Evolutionary conservation across 2,888 invertebrate genomes (phyloP), one percentile per base, ranked within the genome.

Genomic region (Psylliodes chrysocephalus): DNA sequence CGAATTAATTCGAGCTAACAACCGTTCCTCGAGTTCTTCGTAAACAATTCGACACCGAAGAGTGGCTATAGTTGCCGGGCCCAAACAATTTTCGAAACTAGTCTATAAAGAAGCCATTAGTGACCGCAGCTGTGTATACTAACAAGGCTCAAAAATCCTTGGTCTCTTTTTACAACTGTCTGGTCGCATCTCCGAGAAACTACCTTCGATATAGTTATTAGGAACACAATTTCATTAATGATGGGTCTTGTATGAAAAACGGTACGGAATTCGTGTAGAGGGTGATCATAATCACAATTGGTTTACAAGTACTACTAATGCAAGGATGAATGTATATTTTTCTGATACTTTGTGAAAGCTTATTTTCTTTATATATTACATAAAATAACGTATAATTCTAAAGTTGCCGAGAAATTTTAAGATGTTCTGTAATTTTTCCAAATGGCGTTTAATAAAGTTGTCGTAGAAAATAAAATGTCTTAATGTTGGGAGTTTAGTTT

Each of bases 171-270:
- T 62, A 55, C 61, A 38, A 55, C 54, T 42, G 55, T 51, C 51
- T 30, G 30, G 19, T n/a, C n/a, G n/a, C n/a, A 52, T 44, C 52
- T 60, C 38, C 15, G 35, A 51, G 22, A 56, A n/a, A 30, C 44
- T 63, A 68, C 70, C 67, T 70, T 69, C 68, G 70, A 73, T 74
- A 69, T 72, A 74, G 73, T 74, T 72, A 73, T 74, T 73, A 71
- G 53, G 51, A 68, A 68, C 65, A 69, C 69, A 72, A 72, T 73
- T 74, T 73, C 54, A 42, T 61, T 73, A 74, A 72, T 73, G 71
- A 73, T 67, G 67, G 71, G 72, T 19, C 22, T 46, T 12, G 14
- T 46, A 22, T 22, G n/a, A n/a, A n/a, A n/a, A 35, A 35, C 35
- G 14, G 14, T 35, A 35, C n/a, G 6, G 33, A 33, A 33, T 33